Evolutionary conservation across 2,113 vertebrate genomes (phyloP).

Genomic region (Pseudorasbora parva): DNA sequence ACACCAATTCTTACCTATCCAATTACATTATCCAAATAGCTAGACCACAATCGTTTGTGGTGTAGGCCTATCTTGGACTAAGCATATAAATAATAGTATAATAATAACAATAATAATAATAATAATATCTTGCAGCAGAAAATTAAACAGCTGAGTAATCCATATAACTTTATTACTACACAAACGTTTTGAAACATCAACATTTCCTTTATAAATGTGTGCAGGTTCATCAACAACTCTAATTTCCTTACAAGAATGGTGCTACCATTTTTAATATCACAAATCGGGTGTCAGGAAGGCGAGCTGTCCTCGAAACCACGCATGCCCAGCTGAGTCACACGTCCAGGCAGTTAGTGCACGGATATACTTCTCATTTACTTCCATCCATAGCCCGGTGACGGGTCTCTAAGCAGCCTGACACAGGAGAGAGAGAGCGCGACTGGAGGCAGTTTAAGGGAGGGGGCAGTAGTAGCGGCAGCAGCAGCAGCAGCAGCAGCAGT

Average conservation of each 20-base stretch:
- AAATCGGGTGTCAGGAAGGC: constrained; percentile 16
- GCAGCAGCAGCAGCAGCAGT: constrained; percentile 59
- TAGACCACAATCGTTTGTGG: neutral
- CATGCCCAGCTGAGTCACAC: constrained; percentile 36
- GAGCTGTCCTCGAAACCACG: constrained; percentile 4
- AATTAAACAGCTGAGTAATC: too few species aligned
- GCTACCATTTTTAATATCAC: neutral
- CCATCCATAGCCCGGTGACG: constrained; percentile 52
- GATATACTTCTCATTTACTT: constrained; percentile 48
- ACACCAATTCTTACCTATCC: neutral
- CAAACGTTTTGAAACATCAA: neutral
- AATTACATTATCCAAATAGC: neutral
- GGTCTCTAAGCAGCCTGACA: constrained; percentile 48
- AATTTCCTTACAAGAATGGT: neutral
- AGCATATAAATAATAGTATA: too few species aligned
- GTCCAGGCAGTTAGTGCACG: constrained; percentile 22
- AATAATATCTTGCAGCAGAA: too few species aligned
- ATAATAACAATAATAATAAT: too few species aligned
- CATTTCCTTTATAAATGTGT: neutral
- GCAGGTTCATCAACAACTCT: neutral
- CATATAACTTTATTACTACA: neutral
- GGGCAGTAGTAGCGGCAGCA: constrained; percentile 60
- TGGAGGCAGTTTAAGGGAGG: constrained; percentile 71
- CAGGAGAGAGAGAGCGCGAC: constrained; percentile 71
- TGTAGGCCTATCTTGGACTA: too few species aligned